Evolutionary conservation across 2,888 invertebrate genomes (phyloP).

Genomic region (Incurvaria masculella): DNA sequence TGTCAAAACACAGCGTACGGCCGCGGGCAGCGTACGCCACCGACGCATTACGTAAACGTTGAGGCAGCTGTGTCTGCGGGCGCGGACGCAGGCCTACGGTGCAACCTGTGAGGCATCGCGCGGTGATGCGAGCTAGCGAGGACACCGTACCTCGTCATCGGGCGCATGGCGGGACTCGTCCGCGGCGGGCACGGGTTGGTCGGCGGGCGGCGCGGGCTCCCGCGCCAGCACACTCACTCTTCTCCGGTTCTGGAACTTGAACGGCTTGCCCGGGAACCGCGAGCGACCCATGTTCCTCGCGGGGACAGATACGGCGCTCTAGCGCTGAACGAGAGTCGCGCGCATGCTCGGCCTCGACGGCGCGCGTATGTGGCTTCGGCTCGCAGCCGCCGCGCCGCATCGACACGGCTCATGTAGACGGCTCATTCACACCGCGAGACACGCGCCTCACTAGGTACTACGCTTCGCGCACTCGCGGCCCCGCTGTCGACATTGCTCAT

Average conservation of each 20-base stretch:
- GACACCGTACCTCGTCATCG: conserved; percentile 10
- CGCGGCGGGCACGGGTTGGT: conserved; percentile 29
- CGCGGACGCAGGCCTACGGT: no score
- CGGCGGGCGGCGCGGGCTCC: conserved; percentile 52
- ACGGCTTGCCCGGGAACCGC: conserved; percentile 86
- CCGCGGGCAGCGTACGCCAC: not conserved
- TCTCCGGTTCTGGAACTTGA: conserved; percentile 82
- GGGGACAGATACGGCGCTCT: not conserved
- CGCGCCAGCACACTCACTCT: conserved; percentile 76
- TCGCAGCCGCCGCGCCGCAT: conserved; percentile 46
- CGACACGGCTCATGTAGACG: conserved; percentile 47
- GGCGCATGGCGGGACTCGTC: conserved; percentile 31
- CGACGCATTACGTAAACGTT: not conserved
- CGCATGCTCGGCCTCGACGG: conserved; percentile 13
- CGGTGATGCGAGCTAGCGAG: no score
- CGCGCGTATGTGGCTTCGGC: conserved; percentile 50
- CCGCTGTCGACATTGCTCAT: conserved; percentile 37
- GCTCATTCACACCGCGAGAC: not conserved
- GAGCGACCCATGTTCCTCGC: conserved; percentile 67
- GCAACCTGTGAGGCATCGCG: no score
- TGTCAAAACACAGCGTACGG: not conserved
- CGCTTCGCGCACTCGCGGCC: not conserved
- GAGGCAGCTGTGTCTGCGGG: not conserved
- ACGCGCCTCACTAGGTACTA: not conserved
- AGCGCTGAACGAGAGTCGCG: conserved; percentile 1